These are phyloP conservation scores for Bambusicola thoracicus DNA, from an alignment of 2,113 vertebrate genomes.

Conservation along the genomic window DNA sequence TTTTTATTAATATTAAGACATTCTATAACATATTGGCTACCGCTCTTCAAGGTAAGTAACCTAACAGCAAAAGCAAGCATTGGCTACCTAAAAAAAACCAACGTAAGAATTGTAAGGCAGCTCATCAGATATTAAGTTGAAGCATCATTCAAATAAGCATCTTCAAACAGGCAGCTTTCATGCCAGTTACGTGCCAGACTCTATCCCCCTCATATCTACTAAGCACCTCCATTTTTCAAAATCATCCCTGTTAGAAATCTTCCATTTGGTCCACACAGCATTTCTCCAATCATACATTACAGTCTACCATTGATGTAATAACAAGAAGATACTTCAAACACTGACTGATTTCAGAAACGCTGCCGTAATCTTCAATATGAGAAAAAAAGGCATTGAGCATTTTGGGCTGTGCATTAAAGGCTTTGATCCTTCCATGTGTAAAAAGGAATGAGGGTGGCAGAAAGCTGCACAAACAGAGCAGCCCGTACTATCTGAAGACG, in stretches of 20 bases:
- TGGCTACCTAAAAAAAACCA: neutral
- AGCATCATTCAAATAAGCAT: neutral
- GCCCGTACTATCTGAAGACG: neutral
- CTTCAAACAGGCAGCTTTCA: neutral
- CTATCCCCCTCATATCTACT: neutral
- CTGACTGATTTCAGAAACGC: neutral
- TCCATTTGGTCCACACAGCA: neutral
- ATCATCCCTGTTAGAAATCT: neutral
- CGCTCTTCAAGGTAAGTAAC: neutral
- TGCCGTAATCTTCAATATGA: neutral
- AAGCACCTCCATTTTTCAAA: neutral
- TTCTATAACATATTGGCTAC: neutral
- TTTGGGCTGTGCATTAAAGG: neutral
- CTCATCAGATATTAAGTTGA: neutral
- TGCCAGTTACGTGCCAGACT: neutral
- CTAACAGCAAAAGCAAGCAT: neutral
- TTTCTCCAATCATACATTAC: neutral
- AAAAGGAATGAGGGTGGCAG: neutral
- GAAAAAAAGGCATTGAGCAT: rapidly evolving
- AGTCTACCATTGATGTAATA: neutral
- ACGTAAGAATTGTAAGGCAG: neutral
- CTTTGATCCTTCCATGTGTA: neutral
- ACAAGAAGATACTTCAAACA: neutral
- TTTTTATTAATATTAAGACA: neutral
- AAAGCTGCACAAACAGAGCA: neutral